Evolutionary conservation across 2,113 vertebrate genomes (phyloP), one percentile per base, ranked within the genome.

Genomic region (Panthera uncia): DNA sequence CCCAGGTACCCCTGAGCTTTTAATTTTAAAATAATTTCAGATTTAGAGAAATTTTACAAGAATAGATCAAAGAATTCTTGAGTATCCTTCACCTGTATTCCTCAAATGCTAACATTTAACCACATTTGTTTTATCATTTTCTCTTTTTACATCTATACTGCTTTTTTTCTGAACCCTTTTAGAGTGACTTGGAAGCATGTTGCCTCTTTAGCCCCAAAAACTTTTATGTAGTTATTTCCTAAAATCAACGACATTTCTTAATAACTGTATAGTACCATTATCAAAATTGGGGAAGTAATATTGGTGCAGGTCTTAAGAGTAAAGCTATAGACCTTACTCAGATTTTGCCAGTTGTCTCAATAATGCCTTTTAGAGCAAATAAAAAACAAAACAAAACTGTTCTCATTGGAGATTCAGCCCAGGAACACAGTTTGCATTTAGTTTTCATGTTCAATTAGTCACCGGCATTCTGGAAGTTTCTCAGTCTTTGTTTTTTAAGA

Each of bases 361-460:
- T 79, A 65, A 82, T 76, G n/a, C 19, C 69, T 12, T 45, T 88
- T 61, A 87, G 25, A 88, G 82, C 45, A 84, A 57, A 57, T 33
- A 23, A 83, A 68, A 68, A 21, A 45, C 45, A 45, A 45, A 45
- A 45, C 45, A 45, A 45, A 45, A 45, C 45, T 45, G 45, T 45
- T 50, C n/a, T 89, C 16, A 13, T 92, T 2, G 55, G 38, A 41
- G 41, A 86, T 71, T 93, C 25, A 41, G 3, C 80, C 31, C 21
- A 81, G 57, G 57, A 65, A 89, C 33, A 76, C 55, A 89, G 50
- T 21, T 93, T 69, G 45, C 27, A 38, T 84, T 76, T 91, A 12
- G n/a, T 90, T 91, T 91, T 94, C 45, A 45, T 73, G 21, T 94
- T 94, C 16, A 4, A 63, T 91, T 91, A 57, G 36, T 81, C 45